Base-by-base conservation (phyloP, 2,797 vertebrate genomes). In the Acrossocheilus wenchowensis region DNA sequence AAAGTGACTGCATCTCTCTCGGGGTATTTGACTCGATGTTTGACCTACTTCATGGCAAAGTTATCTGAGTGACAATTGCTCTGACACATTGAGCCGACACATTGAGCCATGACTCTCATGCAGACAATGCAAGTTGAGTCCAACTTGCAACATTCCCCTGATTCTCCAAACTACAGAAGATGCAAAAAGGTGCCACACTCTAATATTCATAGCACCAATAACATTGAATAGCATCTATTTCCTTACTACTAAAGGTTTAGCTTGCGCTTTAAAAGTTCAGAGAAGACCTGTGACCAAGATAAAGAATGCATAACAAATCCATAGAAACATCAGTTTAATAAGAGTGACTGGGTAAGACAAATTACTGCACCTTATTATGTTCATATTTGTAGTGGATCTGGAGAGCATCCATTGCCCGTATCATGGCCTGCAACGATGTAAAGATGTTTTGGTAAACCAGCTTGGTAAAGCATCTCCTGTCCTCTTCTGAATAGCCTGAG, bases 381-480 rank as follows among this genome's bases (percentile, higher is more conserved):
- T 97, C 96, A 75, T 95, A 95, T 92, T 96, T 97, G 95, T 98
- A 99, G 26, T 96, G 96, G 91, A 99, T 99, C 93, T 97, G 97
- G 87, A 99, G 95, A 0, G 96, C 94, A 83, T 94, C 96, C 97
- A 98, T 99, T 86, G 98, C 97, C 90, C 95, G 96, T 93, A 98
- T 97, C 97, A 99, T 99, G 89, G 97, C 94, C 94, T 99, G 98
- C 96, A 98, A 95, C 90, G 98, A 96, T 11, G 97, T 99, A 94
- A 98, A 97, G 94, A 99, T 98, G 95, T 99, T 99, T 95, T 99
- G 97, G 93, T 96, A 98, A 83, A 99, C 97, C 90, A 99, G 90
- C 92, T 95, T 95, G 75, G 95, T 98, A 95, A 97, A 99, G 81
- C 96, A 93, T 86, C 95, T 96, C 93, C 96, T 98, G 93, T 99